Conservation (phyloP, 2,113 vertebrate genomes). For the Rhinoderma darwinii region DNA sequence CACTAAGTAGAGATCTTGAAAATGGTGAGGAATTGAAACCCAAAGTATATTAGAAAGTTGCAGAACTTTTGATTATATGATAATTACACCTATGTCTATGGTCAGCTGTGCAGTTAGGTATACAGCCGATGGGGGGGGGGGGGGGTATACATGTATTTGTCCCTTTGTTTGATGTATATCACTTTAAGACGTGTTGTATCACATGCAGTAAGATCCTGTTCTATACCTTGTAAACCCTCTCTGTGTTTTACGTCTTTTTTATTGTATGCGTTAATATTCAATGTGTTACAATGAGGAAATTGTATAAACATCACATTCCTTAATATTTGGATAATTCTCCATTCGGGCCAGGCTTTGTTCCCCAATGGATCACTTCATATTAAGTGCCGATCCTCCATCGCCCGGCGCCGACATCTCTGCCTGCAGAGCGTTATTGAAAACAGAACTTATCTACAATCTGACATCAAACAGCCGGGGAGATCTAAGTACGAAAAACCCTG, state of each 20-base stretch:
- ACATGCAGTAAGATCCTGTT: not conserved
- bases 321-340: conserved; percentile 38
- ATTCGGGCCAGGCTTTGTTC: conserved; percentile 12
- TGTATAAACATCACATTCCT: conserved; percentile 28
- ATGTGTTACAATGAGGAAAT: conserved; percentile 23
- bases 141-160: not conserved
- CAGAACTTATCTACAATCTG: conserved; percentile 21
- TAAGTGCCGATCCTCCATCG: conserved; percentile 42
- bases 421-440: conserved; percentile 46
- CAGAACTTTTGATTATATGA: too few species aligned
- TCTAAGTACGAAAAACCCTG: not conserved
- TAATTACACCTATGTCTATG: too few species aligned
- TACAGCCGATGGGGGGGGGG: too few species aligned
- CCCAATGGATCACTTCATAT: conserved; percentile 41
- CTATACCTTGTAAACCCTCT: not conserved
- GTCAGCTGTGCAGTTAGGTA: too few species aligned
- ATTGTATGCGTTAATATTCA: not conserved
- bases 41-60: too few species aligned
- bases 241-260: not conserved
- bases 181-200: not conserved
- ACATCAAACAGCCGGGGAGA: conserved; percentile 39
- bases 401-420: not conserved
- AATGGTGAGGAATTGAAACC: too few species aligned
- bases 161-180: not conserved
- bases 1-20: too few species aligned